Evolutionary conservation across 2,888 invertebrate species (phyloP), one percentile per base, ranked within the genome.

Genomic region (Drosophila melanosoma): DNA sequence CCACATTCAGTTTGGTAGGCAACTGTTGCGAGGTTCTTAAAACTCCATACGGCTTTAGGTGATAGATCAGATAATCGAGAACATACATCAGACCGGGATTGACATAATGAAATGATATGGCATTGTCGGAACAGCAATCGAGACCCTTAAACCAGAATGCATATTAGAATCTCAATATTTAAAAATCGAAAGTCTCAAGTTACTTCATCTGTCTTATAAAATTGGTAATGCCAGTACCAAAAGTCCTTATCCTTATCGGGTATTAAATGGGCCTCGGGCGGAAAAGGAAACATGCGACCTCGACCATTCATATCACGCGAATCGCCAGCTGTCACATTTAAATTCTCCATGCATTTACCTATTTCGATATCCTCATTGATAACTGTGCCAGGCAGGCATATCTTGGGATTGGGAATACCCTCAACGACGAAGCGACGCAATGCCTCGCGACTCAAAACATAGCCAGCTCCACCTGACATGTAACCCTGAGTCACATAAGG

Each of bases 311-410:
- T 94, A 93, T 99, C 99, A 12, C 99, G 94, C 0, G 97, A 96
- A 92, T 99, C 99, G 84, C 96, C 97, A 2, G 98, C 98, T 67
- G 94, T 94, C 0, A 99, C 99, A 1, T 97, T 96, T 1, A 98
- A 95, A 35, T 53, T 53, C 15, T 17, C 35, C 53, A 53, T 53
- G 23, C 53, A 33, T 35, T 17, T 53, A 23, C 98, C 99, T 36
- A 92, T 33, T 45, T 33, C 15, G 10, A 58, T 0, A 29, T 58
- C 58, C 45, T 58, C 58, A 20, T 20, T 20, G 3, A 12, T 0
- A n/a, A 2, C 4, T 2, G 20, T 23, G 0, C 23, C 17, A 3
- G 15, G 20, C n/a, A 3, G 29, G 29, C 58, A 58, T 0, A 33
- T 42, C 32, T 45, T 23, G 10, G 58, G 45, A 58, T 58, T 17